Evolutionary conservation across 2,888 invertebrate species (phyloP).

Genomic region (Plemyria rubiginata): DNA sequence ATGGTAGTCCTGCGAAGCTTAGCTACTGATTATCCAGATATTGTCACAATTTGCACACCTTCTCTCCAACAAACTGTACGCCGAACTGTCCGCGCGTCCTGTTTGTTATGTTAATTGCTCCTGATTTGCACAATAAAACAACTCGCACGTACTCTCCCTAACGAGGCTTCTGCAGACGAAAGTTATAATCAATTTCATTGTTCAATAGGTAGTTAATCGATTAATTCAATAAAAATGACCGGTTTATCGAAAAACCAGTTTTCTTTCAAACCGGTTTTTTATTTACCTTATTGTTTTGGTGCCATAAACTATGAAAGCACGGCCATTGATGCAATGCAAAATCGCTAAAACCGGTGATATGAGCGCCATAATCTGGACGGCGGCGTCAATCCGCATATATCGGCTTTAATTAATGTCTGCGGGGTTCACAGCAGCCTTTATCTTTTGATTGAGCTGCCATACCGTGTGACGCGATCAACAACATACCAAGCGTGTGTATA

Average conservation of each 20-base stretch:
- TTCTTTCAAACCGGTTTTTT: not conserved
- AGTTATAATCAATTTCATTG: conserved; percentile 53
- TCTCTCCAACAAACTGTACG: conserved; percentile 31
- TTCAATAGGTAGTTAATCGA: conserved; percentile 19
- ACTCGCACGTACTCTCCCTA: conserved; percentile 59
- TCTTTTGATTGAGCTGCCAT: conserved; percentile 74
- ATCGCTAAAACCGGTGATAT: conserved; percentile 17
- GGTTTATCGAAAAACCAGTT: conserved; percentile 2
- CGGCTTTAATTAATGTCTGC: conserved; percentile 72
- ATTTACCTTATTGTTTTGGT: not conserved
- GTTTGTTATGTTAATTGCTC: conserved; percentile 77
- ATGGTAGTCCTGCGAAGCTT: not conserved
- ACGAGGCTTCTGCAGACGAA: conserved; percentile 56
- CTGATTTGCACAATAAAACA: conserved; percentile 80
- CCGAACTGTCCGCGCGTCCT: conserved; percentile 53
- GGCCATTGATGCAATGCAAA: not conserved
- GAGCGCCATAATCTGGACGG: conserved; percentile 48
- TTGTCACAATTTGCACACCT: conserved; percentile 22
- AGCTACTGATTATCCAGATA: conserved; percentile 11
- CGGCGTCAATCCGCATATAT: conserved; percentile 72
- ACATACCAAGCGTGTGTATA: conserved; percentile 16
- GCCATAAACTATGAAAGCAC: not conserved
- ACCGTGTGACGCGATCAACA: conserved; percentile 41
- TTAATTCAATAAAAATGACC: conserved; percentile 26
- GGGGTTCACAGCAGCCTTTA: conserved; percentile 68